Conservation (phyloP, 37 sponge, comb jelly and placozoan genomes). For the Geodia barretti region DNA sequence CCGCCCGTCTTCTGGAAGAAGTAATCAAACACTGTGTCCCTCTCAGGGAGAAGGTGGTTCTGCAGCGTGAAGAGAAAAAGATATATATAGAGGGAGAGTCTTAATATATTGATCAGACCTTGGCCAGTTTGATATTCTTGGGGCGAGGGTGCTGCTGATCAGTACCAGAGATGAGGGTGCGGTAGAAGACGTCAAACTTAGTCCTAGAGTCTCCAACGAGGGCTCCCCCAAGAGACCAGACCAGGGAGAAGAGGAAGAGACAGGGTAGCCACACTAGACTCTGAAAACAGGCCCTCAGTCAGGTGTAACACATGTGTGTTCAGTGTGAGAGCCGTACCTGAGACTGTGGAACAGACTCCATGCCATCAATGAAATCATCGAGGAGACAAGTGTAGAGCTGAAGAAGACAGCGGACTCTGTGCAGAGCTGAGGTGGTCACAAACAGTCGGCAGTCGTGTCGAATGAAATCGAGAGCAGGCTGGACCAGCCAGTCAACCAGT, state of each 20-base stretch:
- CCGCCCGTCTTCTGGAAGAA: slow-evolving; percentile 73
- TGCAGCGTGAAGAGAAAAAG: slow-evolving; percentile 1
- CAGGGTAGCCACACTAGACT: slow-evolving; percentile 74
- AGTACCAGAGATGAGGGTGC: slow-evolving; percentile 90
- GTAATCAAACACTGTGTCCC: slow-evolving; percentile 87
- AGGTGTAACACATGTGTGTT: background rate
- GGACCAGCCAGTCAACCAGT: slow-evolving; percentile 84
- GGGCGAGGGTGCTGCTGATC: slow-evolving; percentile 85
- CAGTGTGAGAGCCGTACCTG: slow-evolving; percentile 12
- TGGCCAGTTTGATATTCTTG: slow-evolving; percentile 86
- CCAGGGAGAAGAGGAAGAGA: slow-evolving; percentile 89
- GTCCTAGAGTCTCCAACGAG: slow-evolving; percentile 87
- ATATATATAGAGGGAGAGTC: background rate
- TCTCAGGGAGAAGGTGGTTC: slow-evolving; percentile 91
- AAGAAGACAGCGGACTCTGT: slow-evolving; percentile 76
- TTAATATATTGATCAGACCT: slow-evolving; percentile 31
- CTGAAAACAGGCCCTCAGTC: slow-evolving; percentile 20
- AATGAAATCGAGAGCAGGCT: slow-evolving; percentile 89
- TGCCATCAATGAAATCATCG: slow-evolving; percentile 65
- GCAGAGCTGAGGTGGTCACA: slow-evolving; percentile 79
- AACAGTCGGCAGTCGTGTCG: slow-evolving; percentile 86
- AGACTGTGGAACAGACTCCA: slow-evolving; percentile 19
- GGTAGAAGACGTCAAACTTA: slow-evolving; percentile 94
- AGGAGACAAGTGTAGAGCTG: slow-evolving; percentile 79
- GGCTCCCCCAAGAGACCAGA: slow-evolving; percentile 93